Percentiles rank a stretch among this genome's conserved stretches.
Evolutionary conservation across 1,140 invertebrate species (phyloP).

Genomic region (Chironomus striatipennis): DNA sequence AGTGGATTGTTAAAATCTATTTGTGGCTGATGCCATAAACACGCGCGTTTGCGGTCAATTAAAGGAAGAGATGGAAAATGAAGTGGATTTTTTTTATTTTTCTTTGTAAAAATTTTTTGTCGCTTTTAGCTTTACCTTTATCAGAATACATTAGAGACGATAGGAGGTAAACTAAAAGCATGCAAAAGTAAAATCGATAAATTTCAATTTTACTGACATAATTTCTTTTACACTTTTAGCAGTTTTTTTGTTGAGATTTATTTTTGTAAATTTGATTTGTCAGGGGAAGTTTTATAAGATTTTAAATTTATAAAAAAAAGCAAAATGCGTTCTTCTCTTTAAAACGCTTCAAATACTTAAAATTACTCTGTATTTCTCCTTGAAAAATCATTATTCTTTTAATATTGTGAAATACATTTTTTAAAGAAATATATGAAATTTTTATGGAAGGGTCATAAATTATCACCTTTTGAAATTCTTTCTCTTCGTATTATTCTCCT

Average conservation of each 20-base stretch:
- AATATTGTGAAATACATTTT: not conserved
- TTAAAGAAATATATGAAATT: not conserved
- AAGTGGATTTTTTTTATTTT: too few species aligned
- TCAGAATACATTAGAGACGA: too few species aligned
- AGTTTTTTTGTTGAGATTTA: too few species aligned
- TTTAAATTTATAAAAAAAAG: too few species aligned
- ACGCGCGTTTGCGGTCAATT: constrained; percentile 4
- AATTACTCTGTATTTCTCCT: too few species aligned
- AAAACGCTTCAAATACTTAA: too few species aligned
- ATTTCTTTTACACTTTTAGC: constrained; percentile 3
- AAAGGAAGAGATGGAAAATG: not conserved
- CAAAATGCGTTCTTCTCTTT: too few species aligned
- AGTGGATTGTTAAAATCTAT: not conserved
- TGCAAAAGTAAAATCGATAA: constrained; percentile 12
- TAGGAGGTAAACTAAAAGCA: not conserved
- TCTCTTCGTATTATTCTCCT: not conserved
- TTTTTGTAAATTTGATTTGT: too few species aligned
- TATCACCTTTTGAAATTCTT: constrained; percentile 11
- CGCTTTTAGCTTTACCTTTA: not conserved
- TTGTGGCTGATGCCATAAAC: not conserved
- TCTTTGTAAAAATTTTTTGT: not conserved
- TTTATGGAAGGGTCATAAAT: constrained; percentile 13
- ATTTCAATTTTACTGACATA: constrained; percentile 23
- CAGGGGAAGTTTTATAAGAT: too few species aligned
- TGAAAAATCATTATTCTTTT: too few species aligned